phyloP scores from a whole-genome alignment of 2,113 vertebrate species.

The Xerus inauris region DNA sequence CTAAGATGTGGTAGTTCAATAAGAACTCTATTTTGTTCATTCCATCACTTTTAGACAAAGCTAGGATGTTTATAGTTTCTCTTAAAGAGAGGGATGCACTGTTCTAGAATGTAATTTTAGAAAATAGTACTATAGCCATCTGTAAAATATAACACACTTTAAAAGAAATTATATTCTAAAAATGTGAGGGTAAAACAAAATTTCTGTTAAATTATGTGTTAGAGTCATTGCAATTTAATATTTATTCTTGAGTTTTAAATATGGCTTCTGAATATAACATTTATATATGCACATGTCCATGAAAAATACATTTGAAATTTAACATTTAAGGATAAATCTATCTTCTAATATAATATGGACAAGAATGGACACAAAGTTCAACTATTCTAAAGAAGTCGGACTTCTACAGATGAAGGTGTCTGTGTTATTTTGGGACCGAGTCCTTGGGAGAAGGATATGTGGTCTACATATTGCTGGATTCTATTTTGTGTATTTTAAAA shows the following conservation, averaged over 20 bases:
- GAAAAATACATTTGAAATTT: background rate
- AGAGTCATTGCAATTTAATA: background rate
- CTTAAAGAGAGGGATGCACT: fast-evolving
- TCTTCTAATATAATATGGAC: background rate
- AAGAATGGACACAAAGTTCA: background rate
- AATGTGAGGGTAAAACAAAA: background rate
- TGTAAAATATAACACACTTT: conserved; percentile 6
- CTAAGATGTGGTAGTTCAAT: background rate
- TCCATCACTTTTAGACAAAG: background rate
- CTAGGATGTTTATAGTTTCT: background rate
- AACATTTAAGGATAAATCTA: background rate
- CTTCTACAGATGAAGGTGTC: background rate
- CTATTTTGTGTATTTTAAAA: background rate
- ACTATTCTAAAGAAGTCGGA: background rate
- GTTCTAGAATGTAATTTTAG: background rate
- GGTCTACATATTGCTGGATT: background rate
- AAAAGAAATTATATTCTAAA: background rate
- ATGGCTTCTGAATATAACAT: background rate
- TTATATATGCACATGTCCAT: background rate
- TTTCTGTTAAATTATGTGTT: background rate
- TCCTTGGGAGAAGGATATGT: background rate
- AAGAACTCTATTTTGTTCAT: background rate
- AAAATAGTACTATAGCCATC: background rate
- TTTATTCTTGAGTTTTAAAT: background rate
- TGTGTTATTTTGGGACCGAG: background rate